A percentile compares a stretch with the other conserved stretches of the same genome.
phyloP scores from a whole-genome alignment of 2,113 vertebrate genomes.

The Tilapia sparmanii region DNA sequence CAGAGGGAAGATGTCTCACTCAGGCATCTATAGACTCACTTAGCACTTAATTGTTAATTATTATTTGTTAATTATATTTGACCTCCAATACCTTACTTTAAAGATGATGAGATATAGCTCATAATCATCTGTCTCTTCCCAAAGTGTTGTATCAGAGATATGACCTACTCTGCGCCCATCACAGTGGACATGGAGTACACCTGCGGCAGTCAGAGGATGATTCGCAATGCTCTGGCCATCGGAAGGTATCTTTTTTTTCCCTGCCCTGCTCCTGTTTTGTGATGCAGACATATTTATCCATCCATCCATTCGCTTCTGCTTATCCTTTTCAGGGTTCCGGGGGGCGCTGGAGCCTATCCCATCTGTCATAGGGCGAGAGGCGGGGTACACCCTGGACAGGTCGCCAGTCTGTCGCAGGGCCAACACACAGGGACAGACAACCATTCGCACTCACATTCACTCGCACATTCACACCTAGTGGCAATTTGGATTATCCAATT shows the following conservation, averaged over 20 bases:
- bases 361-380: too few species aligned
- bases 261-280: too few species aligned
- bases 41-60: background rate
- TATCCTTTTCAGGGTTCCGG: too few species aligned
- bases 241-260: constrained; percentile 79
- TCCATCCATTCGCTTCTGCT: too few species aligned
- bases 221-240: constrained; percentile 91
- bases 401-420: too few species aligned
- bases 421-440: too few species aligned
- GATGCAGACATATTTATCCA: too few species aligned
- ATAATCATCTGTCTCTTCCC: background rate
- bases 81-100: background rate
- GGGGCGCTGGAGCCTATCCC: too few species aligned
- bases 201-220: constrained; percentile 94
- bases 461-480: too few species aligned
- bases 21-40: background rate
- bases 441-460: too few species aligned
- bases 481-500: too few species aligned
- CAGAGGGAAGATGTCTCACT: background rate
- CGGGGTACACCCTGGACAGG: too few species aligned
- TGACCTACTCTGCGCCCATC: constrained; percentile 95
- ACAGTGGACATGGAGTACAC: constrained; percentile 98
- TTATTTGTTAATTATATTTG: background rate
- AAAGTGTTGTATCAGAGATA: constrained; percentile 93
- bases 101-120: background rate